Conservation (phyloP, 1,140 invertebrate species). For the Stegodyphus dumicola region DNA sequence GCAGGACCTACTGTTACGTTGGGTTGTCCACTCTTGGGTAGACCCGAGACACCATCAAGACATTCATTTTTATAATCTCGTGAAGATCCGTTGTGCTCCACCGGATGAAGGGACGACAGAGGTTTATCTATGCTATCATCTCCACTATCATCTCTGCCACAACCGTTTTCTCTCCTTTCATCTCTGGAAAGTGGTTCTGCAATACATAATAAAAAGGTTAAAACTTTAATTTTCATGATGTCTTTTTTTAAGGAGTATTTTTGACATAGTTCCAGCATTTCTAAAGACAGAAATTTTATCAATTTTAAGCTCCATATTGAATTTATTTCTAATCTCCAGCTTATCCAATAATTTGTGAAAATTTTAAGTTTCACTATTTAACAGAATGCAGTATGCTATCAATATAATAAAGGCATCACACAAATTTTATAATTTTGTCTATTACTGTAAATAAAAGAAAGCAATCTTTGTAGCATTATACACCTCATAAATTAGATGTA, state of each 20-base stretch:
- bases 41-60: conserved; percentile 13
- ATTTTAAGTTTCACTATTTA: too few relatives aligned
- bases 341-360: too few relatives aligned
- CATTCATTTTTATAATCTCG: conserved; percentile 36
- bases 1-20: conserved; percentile 79
- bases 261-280: too few relatives aligned
- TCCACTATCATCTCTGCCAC: conserved; percentile 31
- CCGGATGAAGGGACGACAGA: conserved; percentile 8
- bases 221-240: not conserved
- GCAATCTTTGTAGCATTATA: too few relatives aligned
- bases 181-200: conserved; percentile 28
- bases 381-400: too few relatives aligned
- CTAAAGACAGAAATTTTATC: too few relatives aligned
- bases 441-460: too few relatives aligned
- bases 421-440: too few relatives aligned
- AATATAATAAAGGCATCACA: too few relatives aligned
- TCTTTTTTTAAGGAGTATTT: not conserved
- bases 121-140: conserved; percentile 56
- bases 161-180: conserved; percentile 30
- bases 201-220: not conserved
- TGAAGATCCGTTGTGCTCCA: conserved; percentile 34
- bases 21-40: conserved; percentile 38
- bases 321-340: too few relatives aligned
- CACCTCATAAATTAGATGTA: too few relatives aligned
- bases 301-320: too few relatives aligned